Evolutionary conservation across 2,797 vertebrate genomes (phyloP).

Genomic region (Chromis chromis): DNA sequence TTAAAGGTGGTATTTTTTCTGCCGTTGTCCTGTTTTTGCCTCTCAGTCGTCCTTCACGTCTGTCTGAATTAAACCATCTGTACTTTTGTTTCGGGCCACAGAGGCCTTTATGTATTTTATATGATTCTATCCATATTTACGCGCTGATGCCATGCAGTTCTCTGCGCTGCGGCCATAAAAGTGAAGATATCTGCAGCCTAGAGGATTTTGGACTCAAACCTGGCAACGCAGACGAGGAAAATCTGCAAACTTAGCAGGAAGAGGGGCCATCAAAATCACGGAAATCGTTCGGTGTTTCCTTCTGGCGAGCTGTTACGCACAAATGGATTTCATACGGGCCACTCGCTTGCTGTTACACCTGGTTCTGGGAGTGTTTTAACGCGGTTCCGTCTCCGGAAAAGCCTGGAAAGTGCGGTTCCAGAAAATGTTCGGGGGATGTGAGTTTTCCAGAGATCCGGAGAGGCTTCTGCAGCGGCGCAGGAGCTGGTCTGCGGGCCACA

Average conservation of each 20-base stretch:
- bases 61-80: constrained; percentile 21
- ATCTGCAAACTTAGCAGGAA: constrained; percentile 83
- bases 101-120: constrained; percentile 11
- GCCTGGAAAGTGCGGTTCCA: neutral
- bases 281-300: constrained; percentile 70
- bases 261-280: constrained; percentile 75
- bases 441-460: constrained; percentile 55
- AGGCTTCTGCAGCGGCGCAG: constrained; percentile 33
- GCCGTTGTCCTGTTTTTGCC: neutral
- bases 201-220: constrained; percentile 28
- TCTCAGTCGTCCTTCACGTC: neutral
- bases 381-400: neutral
- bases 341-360: constrained; percentile 59
- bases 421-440: constrained; percentile 60
- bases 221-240: constrained; percentile 55
- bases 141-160: neutral
- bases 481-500: constrained; percentile 30
- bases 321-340: constrained; percentile 79
- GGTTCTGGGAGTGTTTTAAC: constrained; percentile 2
- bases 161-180: neutral
- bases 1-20: neutral
- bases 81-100: constrained; percentile 12
- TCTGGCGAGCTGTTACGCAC: constrained; percentile 41
- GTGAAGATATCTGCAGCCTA: neutral
- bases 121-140: neutral